Evolutionary conservation across 2,797 vertebrate genomes (phyloP), one percentile per base, ranked within the genome.

Genomic region (Karalla daura): DNA sequence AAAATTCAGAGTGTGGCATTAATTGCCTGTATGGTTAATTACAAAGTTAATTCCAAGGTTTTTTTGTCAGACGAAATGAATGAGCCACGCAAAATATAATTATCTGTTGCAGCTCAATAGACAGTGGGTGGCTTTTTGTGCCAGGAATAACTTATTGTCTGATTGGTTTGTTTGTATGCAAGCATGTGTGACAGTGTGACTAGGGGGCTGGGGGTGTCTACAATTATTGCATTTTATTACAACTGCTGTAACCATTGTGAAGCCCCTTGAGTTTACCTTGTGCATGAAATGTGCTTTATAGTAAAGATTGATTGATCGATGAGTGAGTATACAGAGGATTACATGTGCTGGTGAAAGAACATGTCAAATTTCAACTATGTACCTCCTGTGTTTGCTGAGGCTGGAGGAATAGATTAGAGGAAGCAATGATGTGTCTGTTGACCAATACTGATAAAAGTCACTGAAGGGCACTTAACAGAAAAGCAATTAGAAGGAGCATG

Each of bases 401-500:
- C 20, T 44, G 37, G 39, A 45, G 59, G 54, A 63, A 13, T 14
- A 43, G 58, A 64, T 49, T n/a, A 45, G 30, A 74, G 25, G 39
- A 18, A 41, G 44, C 23, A 49, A 41, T 55, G 44, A 44, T 30
- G 27, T 28, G 14, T 47, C 62, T 61, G 37, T 68, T 63, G 28
- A 36, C 27, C 50, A 36, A 67, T 49, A 28, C 11, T 71, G 78
- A 71, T 47, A 54, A 66, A 81, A 58, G 76, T 47, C 41, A 33
- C n/a, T 24, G 39, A 35, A 52, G 58, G 24, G 24, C 41, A 76
- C 59, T 66, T 5, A 2, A 23, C 30, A 49, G 50, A 55, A 11
- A 32, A 14, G 37, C n/a, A 51, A 45, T 13, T n/a, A 20, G 50
- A 49, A 25, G 44, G 47, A 25, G 41, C 50, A 52, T 12, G 3